Evolutionary conservation across 2,797 vertebrate species (phyloP), one percentile per base, ranked within the genome.

Genomic region (Acanthurus leucopareius): DNA sequence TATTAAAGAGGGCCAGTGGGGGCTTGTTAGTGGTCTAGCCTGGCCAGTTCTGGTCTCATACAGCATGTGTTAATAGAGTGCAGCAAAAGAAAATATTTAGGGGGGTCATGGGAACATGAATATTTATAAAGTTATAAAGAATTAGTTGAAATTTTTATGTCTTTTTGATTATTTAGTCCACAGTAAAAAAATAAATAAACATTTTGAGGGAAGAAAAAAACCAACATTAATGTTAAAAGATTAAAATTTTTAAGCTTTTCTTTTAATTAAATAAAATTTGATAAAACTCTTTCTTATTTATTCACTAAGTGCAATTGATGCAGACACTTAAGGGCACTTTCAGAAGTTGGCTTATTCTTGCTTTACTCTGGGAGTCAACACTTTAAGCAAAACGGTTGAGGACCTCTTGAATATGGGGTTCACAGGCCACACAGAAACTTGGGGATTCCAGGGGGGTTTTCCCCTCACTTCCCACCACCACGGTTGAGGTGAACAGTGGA

Each of bases 1-100:
- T 91, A 83, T 91, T 93, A 92, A 77, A 77, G 82, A 62, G 69
- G 73, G 80, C 82, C 89, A 89, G 22, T 72, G 74, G 87, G 92
- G 92, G 82, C 85, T 82, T 86, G 89, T 93, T 93, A 81, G 90
- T 84, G 79, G 89, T 92, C 77, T 80, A 48, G 73, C n/a, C 60
- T 54, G 19, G 52, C 28, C 73, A 61, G 75, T 87, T 86, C 80
- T 82, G 59, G 73, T 73, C 80, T 84, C 48, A 40, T 47, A 67
- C 19, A 38, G 57, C 73, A 40, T 53, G 47, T 19, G 47, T 75
- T 87, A 73, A 73, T 61, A 65, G 38, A 63, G 7, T 19, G n/a
- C 10, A 59, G n/a, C 9, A 70, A 67, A 47, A 64, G 16, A 61
- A 67, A 74, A 71, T 48, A 28, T 32, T 32, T 5, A 3, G 5